These are phyloP conservation scores for Hemibagrus guttatus DNA, from an alignment of 2,797 vertebrate genomes.

Conservation along the genomic window DNA sequence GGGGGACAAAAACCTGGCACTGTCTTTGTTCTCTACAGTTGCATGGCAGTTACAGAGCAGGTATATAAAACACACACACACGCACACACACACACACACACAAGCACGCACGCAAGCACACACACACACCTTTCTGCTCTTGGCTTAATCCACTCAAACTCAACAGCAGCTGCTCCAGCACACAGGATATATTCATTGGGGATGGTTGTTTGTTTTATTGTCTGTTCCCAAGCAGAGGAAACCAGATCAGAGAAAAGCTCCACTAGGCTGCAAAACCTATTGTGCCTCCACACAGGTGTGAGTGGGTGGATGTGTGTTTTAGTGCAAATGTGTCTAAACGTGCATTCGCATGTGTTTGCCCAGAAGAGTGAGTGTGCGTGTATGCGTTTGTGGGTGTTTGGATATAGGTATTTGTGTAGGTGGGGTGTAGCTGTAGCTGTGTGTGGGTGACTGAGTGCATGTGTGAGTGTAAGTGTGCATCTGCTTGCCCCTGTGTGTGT, in stretches of 20 bases:
- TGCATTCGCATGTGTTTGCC: slow-evolving; percentile 51
- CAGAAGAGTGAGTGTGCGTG: slow-evolving; percentile 71
- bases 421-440: slow-evolving; percentile 61
- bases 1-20: slow-evolving; percentile 68
- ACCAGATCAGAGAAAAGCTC: slow-evolving; percentile 68
- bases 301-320: slow-evolving; percentile 55
- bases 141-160: slow-evolving; percentile 73
- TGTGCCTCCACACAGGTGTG: slow-evolving; percentile 48
- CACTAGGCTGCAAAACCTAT: slow-evolving; percentile 54
- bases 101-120: slow-evolving; percentile 54
- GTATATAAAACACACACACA: slow-evolving; percentile 48
- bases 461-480: slow-evolving; percentile 71
- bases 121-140: slow-evolving; percentile 59
- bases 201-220: slow-evolving; percentile 78
- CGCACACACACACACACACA: slow-evolving; percentile 45
- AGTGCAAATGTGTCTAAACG: slow-evolving; percentile 52
- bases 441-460: slow-evolving; percentile 77
- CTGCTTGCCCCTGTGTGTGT: slow-evolving; percentile 60
- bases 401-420: slow-evolving; percentile 50
- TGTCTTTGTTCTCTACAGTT: slow-evolving; percentile 74
- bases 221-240: slow-evolving; percentile 68
- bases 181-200: slow-evolving; percentile 72
- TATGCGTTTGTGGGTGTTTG: slow-evolving; percentile 75
- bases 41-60: slow-evolving; percentile 52
- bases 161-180: slow-evolving; percentile 72